Percentiles rank a stretch among this genome's conserved stretches.
Conservation (phyloP, 2,113 vertebrate species). For the Macquaria australasica region DNA sequence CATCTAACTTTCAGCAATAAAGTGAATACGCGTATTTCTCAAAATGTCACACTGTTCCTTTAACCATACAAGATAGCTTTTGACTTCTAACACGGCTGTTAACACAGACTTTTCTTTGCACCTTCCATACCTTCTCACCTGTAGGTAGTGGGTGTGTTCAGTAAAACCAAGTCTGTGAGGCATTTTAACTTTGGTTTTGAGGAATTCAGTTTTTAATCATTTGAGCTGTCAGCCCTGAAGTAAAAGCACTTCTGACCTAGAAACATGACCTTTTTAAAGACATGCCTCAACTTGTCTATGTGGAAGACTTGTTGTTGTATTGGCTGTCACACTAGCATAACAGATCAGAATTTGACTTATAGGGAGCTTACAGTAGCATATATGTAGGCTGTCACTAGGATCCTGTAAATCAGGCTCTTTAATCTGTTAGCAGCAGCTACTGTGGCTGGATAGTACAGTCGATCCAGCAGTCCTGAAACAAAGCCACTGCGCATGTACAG, state of each 20-base stretch:
- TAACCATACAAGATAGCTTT: not conserved
- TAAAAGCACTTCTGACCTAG: conserved; percentile 1
- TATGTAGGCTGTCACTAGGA: not conserved
- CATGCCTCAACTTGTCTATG: conserved; percentile 1
- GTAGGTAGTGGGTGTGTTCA: not conserved
- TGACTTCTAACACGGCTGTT: not conserved
- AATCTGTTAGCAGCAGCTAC: not conserved
- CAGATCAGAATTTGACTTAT: not conserved
- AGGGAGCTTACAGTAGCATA: not conserved
- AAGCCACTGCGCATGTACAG: not conserved
- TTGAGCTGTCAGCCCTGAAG: conserved; percentile 5
- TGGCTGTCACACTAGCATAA: conserved; percentile 18
- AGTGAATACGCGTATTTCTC: not conserved
- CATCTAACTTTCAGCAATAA: not conserved
- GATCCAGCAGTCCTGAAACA: not conserved
- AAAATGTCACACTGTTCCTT: not conserved
- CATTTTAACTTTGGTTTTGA: conserved; percentile 22
- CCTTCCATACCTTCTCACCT: not conserved
- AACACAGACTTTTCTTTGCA: not conserved
- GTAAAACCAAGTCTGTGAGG: not conserved
- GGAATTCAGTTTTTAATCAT: conserved; percentile 4
- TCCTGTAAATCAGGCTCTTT: not conserved
- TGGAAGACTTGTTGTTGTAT: conserved; percentile 29
- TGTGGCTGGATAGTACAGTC: not conserved
- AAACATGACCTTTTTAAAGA: conserved; percentile 20